A percentile compares a stretch with the other conserved stretches of the same genome.
phyloP scores from a whole-genome alignment of 2,888 invertebrate species.

The Noctua janthina region DNA sequence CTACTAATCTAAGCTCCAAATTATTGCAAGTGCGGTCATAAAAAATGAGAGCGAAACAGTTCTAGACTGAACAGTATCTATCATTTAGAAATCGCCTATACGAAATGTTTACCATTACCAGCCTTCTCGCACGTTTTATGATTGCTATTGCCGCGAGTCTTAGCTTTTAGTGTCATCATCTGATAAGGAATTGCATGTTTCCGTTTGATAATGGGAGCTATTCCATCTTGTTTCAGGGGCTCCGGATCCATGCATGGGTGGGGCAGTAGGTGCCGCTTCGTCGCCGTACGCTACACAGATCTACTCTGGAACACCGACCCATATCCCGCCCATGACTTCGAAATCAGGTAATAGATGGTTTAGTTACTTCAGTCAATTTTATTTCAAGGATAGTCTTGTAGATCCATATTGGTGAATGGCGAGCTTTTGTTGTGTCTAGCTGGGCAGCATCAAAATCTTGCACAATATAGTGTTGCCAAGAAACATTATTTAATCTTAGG shows the following conservation, averaged over 20 bases:
- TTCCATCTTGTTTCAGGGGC: constrained; percentile 61
- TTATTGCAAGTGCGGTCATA: background rate
- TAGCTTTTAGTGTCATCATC: background rate
- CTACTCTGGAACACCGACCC: constrained; percentile 92
- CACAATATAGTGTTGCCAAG: background rate
- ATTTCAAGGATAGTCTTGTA: background rate
- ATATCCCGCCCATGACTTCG: constrained; percentile 87
- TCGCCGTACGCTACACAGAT: constrained; percentile 90
- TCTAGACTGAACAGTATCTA: background rate
- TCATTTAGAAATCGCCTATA: background rate
- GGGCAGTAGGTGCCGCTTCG: constrained; percentile 63
- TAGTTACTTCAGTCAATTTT: background rate
- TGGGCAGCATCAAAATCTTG: background rate
- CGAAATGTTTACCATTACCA: background rate
- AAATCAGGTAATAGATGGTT: constrained; percentile 66
- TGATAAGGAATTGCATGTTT: background rate
- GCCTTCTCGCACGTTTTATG: background rate
- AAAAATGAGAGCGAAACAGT: background rate
- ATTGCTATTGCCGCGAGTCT: background rate
- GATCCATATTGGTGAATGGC: background rate
- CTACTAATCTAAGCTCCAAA: background rate
- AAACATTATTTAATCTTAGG: background rate
- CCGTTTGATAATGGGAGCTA: background rate
- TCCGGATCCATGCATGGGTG: constrained; percentile 73
- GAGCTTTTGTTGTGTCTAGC: background rate